phyloP scores from a whole-genome alignment of 1,140 invertebrate species.

The Bombus affinis region DNA sequence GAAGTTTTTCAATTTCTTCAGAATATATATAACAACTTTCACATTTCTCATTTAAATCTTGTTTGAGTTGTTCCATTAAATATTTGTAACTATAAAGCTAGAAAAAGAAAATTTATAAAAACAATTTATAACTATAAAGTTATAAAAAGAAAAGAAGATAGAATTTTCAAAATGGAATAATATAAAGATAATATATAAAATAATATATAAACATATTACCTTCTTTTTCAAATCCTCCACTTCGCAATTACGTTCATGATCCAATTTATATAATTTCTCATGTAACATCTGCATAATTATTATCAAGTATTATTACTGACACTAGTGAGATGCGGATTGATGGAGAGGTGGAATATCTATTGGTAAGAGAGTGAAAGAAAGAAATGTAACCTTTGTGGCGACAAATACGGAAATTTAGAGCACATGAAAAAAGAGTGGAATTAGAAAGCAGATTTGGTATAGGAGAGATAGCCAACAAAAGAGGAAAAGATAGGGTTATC shows the following conservation, averaged over 20 bases:
- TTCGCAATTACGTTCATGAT: constrained; percentile 45
- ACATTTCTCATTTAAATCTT: constrained; percentile 56
- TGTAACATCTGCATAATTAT: constrained; percentile 50
- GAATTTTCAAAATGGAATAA: background rate
- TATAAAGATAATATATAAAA: background rate
- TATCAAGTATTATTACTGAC: constrained; percentile 16
- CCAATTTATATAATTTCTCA: constrained; percentile 39
- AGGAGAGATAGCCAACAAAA: too few relatives aligned
- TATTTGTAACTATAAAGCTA: constrained; percentile 58
- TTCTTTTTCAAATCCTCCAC: constrained; percentile 57
- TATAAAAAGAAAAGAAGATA: constrained; percentile 25
- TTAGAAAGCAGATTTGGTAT: too few relatives aligned
- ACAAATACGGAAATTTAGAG: too few relatives aligned
- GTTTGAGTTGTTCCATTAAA: constrained; percentile 52
- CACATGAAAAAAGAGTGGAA: too few relatives aligned
- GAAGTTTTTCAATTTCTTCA: constrained; percentile 62
- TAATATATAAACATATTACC: constrained; percentile 45
- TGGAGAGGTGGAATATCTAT: too few relatives aligned
- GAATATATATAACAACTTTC: constrained; percentile 52
- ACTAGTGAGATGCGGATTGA: too few relatives aligned
- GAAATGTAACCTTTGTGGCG: too few relatives aligned
- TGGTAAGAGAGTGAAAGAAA: too few relatives aligned
- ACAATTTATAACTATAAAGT: constrained; percentile 50
- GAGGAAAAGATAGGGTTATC: too few relatives aligned
- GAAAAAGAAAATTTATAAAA: background rate